Evolutionary conservation across 2,113 vertebrate genomes (phyloP).

Genomic region (Xenotilapia caudafasciata): DNA sequence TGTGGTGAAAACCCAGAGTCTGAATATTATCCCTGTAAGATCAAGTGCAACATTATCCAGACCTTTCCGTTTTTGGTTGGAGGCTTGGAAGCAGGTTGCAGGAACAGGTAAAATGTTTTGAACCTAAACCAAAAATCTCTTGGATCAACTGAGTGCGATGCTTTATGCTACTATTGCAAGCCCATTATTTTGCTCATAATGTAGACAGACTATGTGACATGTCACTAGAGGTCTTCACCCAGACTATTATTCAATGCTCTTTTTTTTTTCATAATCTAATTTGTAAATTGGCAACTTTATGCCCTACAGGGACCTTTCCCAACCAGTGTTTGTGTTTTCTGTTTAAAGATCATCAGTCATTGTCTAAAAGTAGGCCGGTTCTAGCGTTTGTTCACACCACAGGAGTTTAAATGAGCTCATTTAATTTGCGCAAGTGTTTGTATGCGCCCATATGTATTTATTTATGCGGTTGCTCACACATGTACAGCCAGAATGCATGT

Average conservation of each 20-base stretch:
- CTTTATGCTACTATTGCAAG: background rate
- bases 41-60: background rate
- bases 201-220: background rate
- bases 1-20: background rate
- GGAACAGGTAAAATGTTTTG: background rate
- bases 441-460: slow-evolving; percentile 49
- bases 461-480: slow-evolving; percentile 49
- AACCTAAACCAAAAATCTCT: background rate
- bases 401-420: slow-evolving; percentile 46
- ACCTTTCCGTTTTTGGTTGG: background rate
- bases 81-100: background rate
- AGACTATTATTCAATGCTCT: background rate
- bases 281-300: background rate
- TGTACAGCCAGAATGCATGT: slow-evolving; percentile 40
- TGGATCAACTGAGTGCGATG: background rate
- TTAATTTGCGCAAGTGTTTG: slow-evolving; percentile 46
- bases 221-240: background rate
- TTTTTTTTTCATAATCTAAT: background rate
- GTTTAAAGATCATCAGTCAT: background rate
- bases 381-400: slow-evolving; percentile 17
- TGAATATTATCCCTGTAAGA: background rate
- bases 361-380: slow-evolving; percentile 10
- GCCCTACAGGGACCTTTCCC: background rate
- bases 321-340: background rate
- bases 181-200: background rate